Base-by-base conservation (phyloP, 2,797 vertebrate species). In the Ptychadena robeensis region DNA sequence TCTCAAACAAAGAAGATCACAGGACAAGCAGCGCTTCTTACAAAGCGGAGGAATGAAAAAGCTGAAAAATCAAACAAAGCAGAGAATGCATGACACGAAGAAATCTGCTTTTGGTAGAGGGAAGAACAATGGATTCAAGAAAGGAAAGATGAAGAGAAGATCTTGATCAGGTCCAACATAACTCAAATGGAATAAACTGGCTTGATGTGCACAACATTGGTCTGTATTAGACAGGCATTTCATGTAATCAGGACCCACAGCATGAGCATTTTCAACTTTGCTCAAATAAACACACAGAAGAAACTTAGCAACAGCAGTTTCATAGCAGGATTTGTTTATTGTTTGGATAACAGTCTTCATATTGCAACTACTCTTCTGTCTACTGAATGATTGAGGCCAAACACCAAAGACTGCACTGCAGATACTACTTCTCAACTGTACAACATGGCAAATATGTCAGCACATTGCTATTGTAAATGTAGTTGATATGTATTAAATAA, bases 11-110 rank as follows among this genome's bases (percentile, higher is more conserved):
- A 94, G 97, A 66, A 97, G 93, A 87, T 91, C 87, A 2, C 68
- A 75, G 0, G 90, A 94, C 84, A 99, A 98, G 89, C 93, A 96
- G 69, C 91, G 90, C 31, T 99, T 99, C 91, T 90, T 98, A 86
- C 98, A 99, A 89, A 88, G 92, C 0, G 97, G 97, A 0, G 95
- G 95, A 37, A 83, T 97, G 80, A 95, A 95, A 88, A 96, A 94
- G 34, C 86, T 96, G 2, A 95, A 91, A 0, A 71, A 87, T 2
- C 94, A 92, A 73, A 94, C 89, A 89, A 93, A 91, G 64, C 92
- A 91, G 87, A 93, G 22, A n/a, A 85, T 93, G 8, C 92, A 89
- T 35, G 95, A 97, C 37, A 90, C 98, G 57, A 95, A 90, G 89
- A 94, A 88, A 75, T 95, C 94, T 0, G 96, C 97, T 1, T 99